Percentiles rank a stretch among this genome's conserved stretches.
These are phyloP conservation scores for Pseudolaguvia tuberculata DNA, from an alignment of 2,113 vertebrate species.

Conservation along the genomic window DNA sequence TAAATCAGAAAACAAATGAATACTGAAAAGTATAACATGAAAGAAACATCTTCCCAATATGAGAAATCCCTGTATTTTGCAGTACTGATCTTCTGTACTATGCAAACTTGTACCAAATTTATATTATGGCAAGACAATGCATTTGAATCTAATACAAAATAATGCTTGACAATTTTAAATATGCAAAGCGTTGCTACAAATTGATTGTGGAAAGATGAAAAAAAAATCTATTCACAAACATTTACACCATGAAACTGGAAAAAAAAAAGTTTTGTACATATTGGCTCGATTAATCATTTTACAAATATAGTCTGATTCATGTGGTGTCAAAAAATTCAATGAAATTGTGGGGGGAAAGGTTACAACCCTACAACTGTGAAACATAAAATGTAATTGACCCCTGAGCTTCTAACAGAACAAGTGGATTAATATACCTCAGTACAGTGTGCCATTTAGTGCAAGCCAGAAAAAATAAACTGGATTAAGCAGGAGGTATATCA, in stretches of 20 bases:
- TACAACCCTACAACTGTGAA: constrained; percentile 66
- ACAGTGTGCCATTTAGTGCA: constrained; percentile 78
- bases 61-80: constrained; percentile 73
- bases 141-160: constrained; percentile 53
- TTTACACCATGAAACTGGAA: constrained; percentile 63
- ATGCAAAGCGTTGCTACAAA: constrained; percentile 60
- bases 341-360: constrained; percentile 51
- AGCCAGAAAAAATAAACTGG: constrained; percentile 72
- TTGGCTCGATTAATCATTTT: constrained; percentile 65
- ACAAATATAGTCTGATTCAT: constrained; percentile 55
- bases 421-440: constrained; percentile 77
- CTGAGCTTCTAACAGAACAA: constrained; percentile 78
- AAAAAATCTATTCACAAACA: constrained; percentile 51
- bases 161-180: constrained; percentile 64
- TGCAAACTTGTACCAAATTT: constrained; percentile 70
- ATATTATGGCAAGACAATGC: constrained; percentile 68
- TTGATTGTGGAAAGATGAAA: constrained; percentile 51
- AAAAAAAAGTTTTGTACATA: constrained; percentile 51
- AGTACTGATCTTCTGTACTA: constrained; percentile 67
- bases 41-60: constrained; percentile 76
- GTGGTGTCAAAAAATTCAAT: constrained; percentile 63
- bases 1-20: constrained; percentile 64
- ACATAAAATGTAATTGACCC: constrained; percentile 77
- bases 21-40: constrained; percentile 69
- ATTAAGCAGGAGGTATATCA: constrained; percentile 74